Evolutionary conservation across 2,888 invertebrate genomes (phyloP).

Genomic region (Fabriciana adippe): DNA sequence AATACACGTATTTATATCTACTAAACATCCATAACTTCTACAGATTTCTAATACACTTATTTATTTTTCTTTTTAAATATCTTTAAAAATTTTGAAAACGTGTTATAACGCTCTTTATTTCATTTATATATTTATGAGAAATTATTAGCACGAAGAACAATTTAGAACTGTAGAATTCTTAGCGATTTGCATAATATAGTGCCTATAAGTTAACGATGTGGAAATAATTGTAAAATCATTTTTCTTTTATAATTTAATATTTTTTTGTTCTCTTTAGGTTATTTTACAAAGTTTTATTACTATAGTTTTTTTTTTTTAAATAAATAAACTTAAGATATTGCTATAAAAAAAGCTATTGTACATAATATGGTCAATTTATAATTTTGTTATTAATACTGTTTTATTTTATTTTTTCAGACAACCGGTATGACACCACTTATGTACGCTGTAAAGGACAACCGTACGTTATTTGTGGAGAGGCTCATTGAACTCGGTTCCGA

Average conservation of each 20-base stretch:
- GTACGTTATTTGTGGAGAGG: conserved; percentile 93
- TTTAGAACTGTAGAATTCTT: not conserved
- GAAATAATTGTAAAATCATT: not conserved
- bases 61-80: too few species aligned
- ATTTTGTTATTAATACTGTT: not conserved
- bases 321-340: too few species aligned
- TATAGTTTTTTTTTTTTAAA: too few species aligned
- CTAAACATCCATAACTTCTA: too few species aligned
- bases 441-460: conserved; percentile 97
- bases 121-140: not conserved
- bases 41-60: too few species aligned
- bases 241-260: too few species aligned
- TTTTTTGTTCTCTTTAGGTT: too few species aligned
- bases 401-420: conserved; percentile 83
- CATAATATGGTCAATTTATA: not conserved
- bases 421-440: conserved; percentile 97
- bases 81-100: too few species aligned
- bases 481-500: conserved; percentile 96
- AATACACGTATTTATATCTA: too few species aligned
- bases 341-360: too few species aligned
- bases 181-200: not conserved
- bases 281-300: too few species aligned
- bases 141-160: not conserved
- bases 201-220: not conserved
- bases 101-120: too few species aligned